Evolutionary conservation across 2,113 vertebrate species (phyloP), one percentile per base, ranked within the genome.

Genomic region (Mandrillus leucophaeus): DNA sequence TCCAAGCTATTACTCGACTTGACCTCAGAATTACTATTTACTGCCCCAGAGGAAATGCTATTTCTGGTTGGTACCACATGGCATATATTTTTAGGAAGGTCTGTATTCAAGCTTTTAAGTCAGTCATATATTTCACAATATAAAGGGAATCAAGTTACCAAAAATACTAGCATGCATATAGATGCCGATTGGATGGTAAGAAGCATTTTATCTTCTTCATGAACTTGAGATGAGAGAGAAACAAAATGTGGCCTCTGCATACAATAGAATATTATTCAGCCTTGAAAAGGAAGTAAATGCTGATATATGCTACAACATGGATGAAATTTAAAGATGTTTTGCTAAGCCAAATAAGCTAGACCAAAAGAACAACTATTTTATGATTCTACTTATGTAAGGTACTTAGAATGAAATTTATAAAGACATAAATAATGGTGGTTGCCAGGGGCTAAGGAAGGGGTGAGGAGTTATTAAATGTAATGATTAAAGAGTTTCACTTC

Each of bases 21-120:
- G 73, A 50, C 92, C 68, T 91, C 66, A 40, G 61, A 91, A 80
- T 32, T 93, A 35, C 64, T 52, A 64, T 93, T 72, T 83, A 55
- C 22, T 75, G 18, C 48, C 52, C 80, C 48, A 78, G 57, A 80
- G 84, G 17, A 73, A 64, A n/a, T 75, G 22, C 12, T 64, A 48
- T 80, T 96, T 94, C 70, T 89, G 48, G 22, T 57, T 90, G 70
- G 10, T 61, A 90, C 22, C 45, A 61, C 35, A 52, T 32, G 4
- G 4, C 17, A 55, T 35, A 64, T 75, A 93, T 72, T 94, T 75
- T 52, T 18, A 64, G 20, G 55, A 95, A 82, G 48, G 25, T 11
- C 14, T 2, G 23, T 76, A 79, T 35, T 91, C 45, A 79, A 93
- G 14, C 0, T 23, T 8, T 93, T 78, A 45, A 90, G 50, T 66